A percentile compares a stretch with the other conserved stretches of the same genome.
Conservation (phyloP, 2,113 vertebrate genomes). For the Alaudala cheleensis region DNA sequence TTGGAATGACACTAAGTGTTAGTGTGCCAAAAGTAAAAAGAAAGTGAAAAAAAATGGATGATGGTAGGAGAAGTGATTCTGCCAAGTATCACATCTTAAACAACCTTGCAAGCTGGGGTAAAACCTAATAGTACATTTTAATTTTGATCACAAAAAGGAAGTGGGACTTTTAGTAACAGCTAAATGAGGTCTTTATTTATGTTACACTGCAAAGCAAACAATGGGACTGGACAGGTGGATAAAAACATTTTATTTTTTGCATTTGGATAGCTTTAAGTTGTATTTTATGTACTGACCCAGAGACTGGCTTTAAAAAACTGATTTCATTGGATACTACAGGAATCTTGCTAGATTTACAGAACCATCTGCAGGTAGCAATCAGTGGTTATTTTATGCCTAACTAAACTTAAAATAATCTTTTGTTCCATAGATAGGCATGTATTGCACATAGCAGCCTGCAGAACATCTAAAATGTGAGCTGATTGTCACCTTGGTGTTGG, state of each 20-base stretch:
- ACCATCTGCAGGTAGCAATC: constrained; percentile 18
- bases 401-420: constrained; percentile 38
- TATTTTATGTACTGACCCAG: background rate
- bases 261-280: background rate
- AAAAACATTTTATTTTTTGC: constrained; percentile 5
- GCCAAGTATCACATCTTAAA: background rate
- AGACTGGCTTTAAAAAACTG: constrained; percentile 6
- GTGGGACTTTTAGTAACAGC: constrained; percentile 4
- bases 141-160: constrained; percentile 41
- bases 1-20: constrained; percentile 40
- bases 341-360: constrained; percentile 24
- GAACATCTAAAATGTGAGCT: background rate
- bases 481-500: constrained; percentile 34
- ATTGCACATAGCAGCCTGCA: background rate
- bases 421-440: constrained; percentile 33
- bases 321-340: constrained; percentile 7
- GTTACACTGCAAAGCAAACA: constrained; percentile 4
- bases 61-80: background rate
- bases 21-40: constrained; percentile 45
- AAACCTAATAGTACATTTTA: background rate
- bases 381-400: constrained; percentile 43
- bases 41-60: accelerated
- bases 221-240: background rate
- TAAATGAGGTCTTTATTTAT: background rate
- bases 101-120: background rate